Evolutionary conservation across 2,113 vertebrate species (phyloP).

Genomic region (Campylomormyrus tamandua): DNA sequence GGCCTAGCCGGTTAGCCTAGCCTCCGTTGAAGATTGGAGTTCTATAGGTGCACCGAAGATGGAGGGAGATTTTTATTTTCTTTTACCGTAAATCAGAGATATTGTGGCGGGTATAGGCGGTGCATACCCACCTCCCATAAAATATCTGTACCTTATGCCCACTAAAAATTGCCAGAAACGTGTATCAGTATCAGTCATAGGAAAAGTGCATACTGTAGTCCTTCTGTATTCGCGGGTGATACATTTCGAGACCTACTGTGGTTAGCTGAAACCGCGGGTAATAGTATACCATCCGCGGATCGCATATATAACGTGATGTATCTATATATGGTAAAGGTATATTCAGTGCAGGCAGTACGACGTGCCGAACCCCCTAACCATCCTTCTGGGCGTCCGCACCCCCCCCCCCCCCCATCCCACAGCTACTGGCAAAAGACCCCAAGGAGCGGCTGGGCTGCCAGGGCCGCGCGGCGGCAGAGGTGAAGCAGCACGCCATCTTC

Average conservation of each 20-base stretch:
- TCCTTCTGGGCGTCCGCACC: not conserved
- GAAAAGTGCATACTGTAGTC: not conserved
- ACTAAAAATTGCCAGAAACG: not conserved
- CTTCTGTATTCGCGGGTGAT: not conserved
- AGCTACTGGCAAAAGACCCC: slow-evolving; percentile 82
- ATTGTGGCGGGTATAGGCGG: not conserved
- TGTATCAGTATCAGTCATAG: not conserved
- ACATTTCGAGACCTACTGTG: not conserved
- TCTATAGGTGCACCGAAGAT: not conserved
- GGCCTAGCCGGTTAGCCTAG: not conserved
- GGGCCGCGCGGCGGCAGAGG: slow-evolving; percentile 64
- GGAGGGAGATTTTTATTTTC: not conserved
- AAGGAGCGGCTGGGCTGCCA: slow-evolving; percentile 72
- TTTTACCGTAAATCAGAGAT: not conserved
- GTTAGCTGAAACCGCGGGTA: not conserved
- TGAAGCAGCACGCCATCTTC: slow-evolving; percentile 81
- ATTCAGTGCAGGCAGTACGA: not conserved
- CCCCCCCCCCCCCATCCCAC: slow-evolving; percentile 24
- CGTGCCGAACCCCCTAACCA: not conserved
- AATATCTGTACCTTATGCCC: not conserved
- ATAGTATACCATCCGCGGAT: not conserved
- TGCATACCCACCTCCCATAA: not conserved
- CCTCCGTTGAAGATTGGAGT: not conserved
- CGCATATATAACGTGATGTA: not conserved
- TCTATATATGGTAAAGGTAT: not conserved